These are phyloP conservation scores for Dryococelus australis DNA, from an alignment of 2,888 invertebrate species.

Conservation along the genomic window DNA sequence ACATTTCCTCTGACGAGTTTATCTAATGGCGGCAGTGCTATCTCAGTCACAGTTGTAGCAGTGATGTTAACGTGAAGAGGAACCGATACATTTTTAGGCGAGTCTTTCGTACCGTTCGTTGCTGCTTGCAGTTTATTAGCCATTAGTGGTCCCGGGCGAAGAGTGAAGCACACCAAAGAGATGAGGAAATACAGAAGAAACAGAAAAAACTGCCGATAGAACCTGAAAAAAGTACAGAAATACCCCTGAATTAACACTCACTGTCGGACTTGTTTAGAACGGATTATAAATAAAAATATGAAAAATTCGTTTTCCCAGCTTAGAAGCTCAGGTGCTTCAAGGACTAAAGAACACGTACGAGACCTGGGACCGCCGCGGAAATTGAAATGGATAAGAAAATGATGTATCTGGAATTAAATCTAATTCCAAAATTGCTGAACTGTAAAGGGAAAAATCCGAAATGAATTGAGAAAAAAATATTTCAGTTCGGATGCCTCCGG, in stretches of 20 bases:
- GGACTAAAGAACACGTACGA: too few relatives aligned
- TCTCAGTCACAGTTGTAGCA: background rate
- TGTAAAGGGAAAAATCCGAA: too few relatives aligned
- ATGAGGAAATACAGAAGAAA: slow-evolving; percentile 91
- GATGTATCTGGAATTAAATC: too few relatives aligned
- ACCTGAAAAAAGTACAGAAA: slow-evolving; percentile 64
- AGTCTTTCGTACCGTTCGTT: slow-evolving; percentile 49
- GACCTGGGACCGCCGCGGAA: too few relatives aligned
- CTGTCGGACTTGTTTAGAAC: background rate
- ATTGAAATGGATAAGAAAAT: too few relatives aligned
- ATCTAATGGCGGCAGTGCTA: background rate
- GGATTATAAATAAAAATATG: background rate
- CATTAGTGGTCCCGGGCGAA: slow-evolving; percentile 81
- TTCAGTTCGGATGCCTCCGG: too few relatives aligned
- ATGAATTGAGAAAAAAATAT: too few relatives aligned
- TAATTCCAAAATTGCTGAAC: too few relatives aligned
- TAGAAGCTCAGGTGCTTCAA: background rate
- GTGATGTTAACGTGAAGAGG: background rate
- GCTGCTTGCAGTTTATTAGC: slow-evolving; percentile 49
- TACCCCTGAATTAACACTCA: background rate
- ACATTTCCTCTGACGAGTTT: background rate
- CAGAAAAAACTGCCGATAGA: slow-evolving; percentile 90
- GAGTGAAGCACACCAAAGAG: slow-evolving; percentile 86
- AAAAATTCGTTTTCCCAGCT: background rate
- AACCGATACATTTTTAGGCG: slow-evolving; percentile 51